These are phyloP conservation scores for Corvus cornix DNA, from an alignment of 2,113 vertebrate genomes.

Conservation along the genomic window DNA sequence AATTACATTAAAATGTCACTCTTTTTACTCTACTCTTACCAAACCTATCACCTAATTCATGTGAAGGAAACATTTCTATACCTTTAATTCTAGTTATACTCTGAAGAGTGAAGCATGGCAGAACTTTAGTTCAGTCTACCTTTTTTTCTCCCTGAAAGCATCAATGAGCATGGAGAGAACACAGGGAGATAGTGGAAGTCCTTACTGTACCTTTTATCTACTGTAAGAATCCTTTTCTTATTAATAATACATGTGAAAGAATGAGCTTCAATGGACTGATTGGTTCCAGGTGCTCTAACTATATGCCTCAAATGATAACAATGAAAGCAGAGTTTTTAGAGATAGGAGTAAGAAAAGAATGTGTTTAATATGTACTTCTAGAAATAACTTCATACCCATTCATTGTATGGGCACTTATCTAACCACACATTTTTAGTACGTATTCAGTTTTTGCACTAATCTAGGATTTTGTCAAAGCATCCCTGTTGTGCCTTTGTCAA, in stretches of 20 bases:
- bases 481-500: neutral
- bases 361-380: neutral
- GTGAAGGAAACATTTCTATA: neutral
- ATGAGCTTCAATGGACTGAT: neutral
- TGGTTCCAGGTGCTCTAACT: neutral
- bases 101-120: neutral
- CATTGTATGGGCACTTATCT: neutral
- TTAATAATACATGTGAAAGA: slow-evolving; percentile 9
- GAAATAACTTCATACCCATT: neutral
- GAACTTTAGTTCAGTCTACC: neutral
- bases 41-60: neutral
- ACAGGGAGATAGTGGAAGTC: neutral
- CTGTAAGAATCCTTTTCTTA: neutral
- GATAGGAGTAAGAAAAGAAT: neutral
- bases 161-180: neutral
- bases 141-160: neutral
- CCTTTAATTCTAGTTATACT: neutral
- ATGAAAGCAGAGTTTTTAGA: neutral
- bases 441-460: neutral
- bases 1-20: neutral
- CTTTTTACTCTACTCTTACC: neutral
- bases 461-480: neutral
- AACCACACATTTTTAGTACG: neutral
- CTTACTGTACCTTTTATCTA: neutral
- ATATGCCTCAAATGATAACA: neutral